Base-by-base conservation (phyloP, 2,888 invertebrate species). In the Rhodophaea formosa region DNA sequence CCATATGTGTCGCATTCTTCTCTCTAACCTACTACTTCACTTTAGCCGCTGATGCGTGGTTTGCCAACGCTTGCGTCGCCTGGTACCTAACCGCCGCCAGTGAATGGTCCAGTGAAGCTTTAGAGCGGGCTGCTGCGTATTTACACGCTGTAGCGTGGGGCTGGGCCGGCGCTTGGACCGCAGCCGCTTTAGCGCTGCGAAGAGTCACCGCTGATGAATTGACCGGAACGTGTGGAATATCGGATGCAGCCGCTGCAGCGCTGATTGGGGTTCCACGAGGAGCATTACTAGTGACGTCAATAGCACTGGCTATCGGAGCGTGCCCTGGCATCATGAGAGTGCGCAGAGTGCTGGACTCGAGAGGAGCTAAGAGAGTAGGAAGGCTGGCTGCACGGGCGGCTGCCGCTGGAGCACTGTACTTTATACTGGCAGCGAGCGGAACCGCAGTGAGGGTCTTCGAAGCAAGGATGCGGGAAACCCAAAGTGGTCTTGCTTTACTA, bases 41-140 rank as follows among this genome's bases (percentile, higher is more conserved):
- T 35, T 86, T 97, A 72, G 95, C 96, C 53, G 95, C 95, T 60
- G 94, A 95, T 71, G 93, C 96, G 61, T 97, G 98, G 97, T 97
- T 97, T 95, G 94, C 96, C 2, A 95, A 97, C 69, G 94, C 98
- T 55, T 96, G 97, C 62, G 93, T 97, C 53, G 97, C 97, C 58
- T 98, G 97, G 96, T 96, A 97, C 76, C 92, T 98, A 53, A 96
- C 97, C 5, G 97, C 97, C 0, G 96, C 96, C 47, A 95, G 97
- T 78, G 97, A 97, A 78, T 98, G 98, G 98, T 97, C 97, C 29
- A 96, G 97, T 59, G 98, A 98, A 84, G 97, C 97, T 1, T 93
- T 98, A 56, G 97, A 97, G 82, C 94, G 96, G 53, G 95, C 97
- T 30, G 95, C 97, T 0, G 95, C 96, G 15, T 95, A 97, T 72